Evolutionary conservation across 2,888 invertebrate genomes (phyloP), one percentile per base, ranked within the genome.

Genomic region (Trissonchulus latispiculum): DNA sequence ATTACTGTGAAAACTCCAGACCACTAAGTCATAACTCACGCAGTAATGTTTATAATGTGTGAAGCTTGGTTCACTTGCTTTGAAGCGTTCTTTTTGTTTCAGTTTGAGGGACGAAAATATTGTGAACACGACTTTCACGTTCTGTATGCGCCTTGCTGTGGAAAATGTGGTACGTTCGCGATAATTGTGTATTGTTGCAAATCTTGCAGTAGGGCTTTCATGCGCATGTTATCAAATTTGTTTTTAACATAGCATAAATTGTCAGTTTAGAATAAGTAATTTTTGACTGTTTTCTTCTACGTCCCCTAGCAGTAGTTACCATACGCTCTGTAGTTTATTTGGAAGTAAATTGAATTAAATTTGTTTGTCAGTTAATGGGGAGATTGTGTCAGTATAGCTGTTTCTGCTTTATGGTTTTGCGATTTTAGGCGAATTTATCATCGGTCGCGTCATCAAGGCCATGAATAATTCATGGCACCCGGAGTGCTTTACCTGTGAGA

Each of bases 401-500:
- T n/a, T n/a, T n/a, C n/a, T n/a, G n/a, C n/a, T n/a, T n/a, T n/a
- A n/a, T n/a, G n/a, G n/a, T n/a, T n/a, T 70, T 48, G 59, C 72
- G 70, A 71, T 78, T 79, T 2, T 82, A 90, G 90, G 90, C 33
- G 95, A 95, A 85, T 99, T 99, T 84, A 93, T 99, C 75, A 94
- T 97, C 83, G 99, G 99, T 0, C 90, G 99, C 74, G 99, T 99
- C 67, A 99, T 99, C 83, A 99, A 99, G 84, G 99, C 99, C 0
- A 96, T 99, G 95, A 95, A 96, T 82, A 89, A 93, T 37, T 95
- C 93, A 84, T 99, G 99, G 99, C 99, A 99, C 86, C 96, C 97
- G 1, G 89, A 90, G 75, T 99, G 99, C 84, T 99, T 99, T 87
- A 89, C 92, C 32, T 99, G 99, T 83, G 92, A 96, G 83, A 89